Conservation (phyloP, 35 echinoderm and acorn worm species). For the Lytechinus variegatus region DNA sequence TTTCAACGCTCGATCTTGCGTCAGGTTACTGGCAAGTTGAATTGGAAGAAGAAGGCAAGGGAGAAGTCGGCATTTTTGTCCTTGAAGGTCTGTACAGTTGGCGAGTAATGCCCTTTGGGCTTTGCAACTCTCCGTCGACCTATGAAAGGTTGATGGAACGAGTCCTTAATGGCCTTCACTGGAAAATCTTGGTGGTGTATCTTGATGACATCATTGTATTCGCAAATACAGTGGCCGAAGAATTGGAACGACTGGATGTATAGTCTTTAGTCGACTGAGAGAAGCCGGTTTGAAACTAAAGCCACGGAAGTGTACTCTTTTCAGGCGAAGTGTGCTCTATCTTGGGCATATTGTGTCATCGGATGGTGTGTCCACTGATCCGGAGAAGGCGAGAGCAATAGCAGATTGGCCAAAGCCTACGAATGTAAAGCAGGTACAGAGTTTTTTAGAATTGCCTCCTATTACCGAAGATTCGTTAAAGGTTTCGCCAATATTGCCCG, state of each 20-base stretch:
- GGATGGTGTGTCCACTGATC: constrained; percentile 43
- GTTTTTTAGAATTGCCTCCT: too few species aligned
- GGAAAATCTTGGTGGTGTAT: background rate
- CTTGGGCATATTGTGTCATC: constrained; percentile 65
- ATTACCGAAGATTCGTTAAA: too few species aligned
- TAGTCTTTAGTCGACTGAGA: constrained; percentile 41
- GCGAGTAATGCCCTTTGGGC: too few species aligned
- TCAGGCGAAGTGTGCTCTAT: constrained; percentile 44
- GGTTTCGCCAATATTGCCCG: too few species aligned
- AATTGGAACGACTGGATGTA: constrained; percentile 37
- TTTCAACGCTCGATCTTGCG: too few species aligned
- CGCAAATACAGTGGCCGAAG: background rate
- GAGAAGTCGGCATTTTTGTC: too few species aligned
- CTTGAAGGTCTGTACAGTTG: too few species aligned
- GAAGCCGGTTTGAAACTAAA: constrained; percentile 62
- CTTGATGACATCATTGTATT: constrained; percentile 13
- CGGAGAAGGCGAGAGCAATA: background rate
- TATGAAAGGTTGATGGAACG: background rate
- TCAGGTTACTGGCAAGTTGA: too few species aligned
- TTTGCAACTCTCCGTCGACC: too few species aligned
- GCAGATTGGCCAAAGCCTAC: too few species aligned
- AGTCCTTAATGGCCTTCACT: constrained; percentile 24
- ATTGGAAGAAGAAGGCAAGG: too few species aligned
- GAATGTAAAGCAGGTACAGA: too few species aligned
- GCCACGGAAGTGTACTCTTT: constrained; percentile 62